Percentiles rank a stretch among this genome's conserved stretches.
phyloP scores from a whole-genome alignment of 2,888 invertebrate species.

The Mesodorylaimus sp. region DNA sequence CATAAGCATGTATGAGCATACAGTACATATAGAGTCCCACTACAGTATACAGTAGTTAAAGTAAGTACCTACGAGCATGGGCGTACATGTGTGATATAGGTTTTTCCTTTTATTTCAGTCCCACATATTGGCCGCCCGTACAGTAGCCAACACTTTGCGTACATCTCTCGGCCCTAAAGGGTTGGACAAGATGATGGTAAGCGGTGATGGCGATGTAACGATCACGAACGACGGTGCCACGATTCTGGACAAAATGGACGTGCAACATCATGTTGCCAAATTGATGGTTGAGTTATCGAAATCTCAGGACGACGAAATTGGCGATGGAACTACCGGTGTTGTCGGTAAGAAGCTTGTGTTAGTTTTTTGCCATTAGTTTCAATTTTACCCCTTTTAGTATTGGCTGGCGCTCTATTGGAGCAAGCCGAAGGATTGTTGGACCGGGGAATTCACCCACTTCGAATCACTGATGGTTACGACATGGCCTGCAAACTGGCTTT shows the following conservation, averaged over 20 bases:
- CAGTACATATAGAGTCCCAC: no score
- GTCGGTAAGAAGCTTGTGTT: slow-evolving; percentile 42
- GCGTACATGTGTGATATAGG: no score
- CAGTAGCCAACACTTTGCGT: slow-evolving; percentile 67
- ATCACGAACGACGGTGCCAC: slow-evolving; percentile 99
- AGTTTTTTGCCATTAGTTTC: background rate
- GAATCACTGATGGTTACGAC: slow-evolving; percentile 96
- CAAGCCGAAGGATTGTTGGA: slow-evolving; percentile 79
- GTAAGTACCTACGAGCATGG: no score
- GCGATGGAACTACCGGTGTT: slow-evolving; percentile 97
- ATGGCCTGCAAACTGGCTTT: slow-evolving; percentile 75
- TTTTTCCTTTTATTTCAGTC: slow-evolving; percentile 47
- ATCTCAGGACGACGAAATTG: slow-evolving; percentile 97
- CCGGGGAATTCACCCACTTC: slow-evolving; percentile 92
- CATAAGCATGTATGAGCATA: no score
- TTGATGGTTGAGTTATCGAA: slow-evolving; percentile 91
- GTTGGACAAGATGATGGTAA: slow-evolving; percentile 87
- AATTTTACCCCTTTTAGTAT: slow-evolving; percentile 36
- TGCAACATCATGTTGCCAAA: slow-evolving; percentile 93
- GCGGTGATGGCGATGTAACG: slow-evolving; percentile 73
- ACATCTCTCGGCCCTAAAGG: slow-evolving; percentile 90
- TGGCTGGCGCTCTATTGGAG: slow-evolving; percentile 73
- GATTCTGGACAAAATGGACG: slow-evolving; percentile 93
- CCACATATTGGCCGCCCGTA: slow-evolving; percentile 87
- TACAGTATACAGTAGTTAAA: no score